Percentiles rank a stretch among this genome's conserved stretches.
phyloP scores from a whole-genome alignment of 1,140 invertebrate genomes.

The Hirudo medicinalis region DNA sequence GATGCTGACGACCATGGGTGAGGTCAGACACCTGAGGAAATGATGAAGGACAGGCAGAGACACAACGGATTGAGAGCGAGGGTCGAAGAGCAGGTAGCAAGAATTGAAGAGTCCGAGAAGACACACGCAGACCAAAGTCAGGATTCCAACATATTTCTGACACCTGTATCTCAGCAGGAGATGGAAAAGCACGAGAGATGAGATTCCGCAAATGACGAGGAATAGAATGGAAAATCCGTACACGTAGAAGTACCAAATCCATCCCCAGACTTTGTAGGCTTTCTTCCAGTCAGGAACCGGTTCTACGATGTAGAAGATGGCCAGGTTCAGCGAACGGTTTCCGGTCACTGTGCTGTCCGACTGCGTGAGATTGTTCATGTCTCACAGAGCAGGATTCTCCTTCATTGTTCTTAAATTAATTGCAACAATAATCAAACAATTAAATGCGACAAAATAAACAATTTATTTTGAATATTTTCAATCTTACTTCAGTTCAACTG shows the following conservation, averaged over 20 bases:
- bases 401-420: too few species aligned
- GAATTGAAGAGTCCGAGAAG: neutral
- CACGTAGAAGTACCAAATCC: neutral
- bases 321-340: too few species aligned
- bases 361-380: too few species aligned
- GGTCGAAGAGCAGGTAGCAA: neutral
- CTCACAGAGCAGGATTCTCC: too few species aligned
- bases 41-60: neutral
- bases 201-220: neutral
- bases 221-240: conserved; percentile 1
- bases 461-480: too few species aligned
- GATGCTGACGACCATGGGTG: neutral
- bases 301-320: neutral
- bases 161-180: neutral
- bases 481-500: too few species aligned
- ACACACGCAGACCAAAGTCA: neutral
- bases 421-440: too few species aligned
- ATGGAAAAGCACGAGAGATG: neutral
- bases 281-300: neutral
- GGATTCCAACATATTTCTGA: neutral
- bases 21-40: neutral
- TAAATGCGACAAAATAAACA: too few species aligned
- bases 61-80: neutral
- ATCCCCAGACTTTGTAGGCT: conserved; percentile 5
- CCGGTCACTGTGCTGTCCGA: too few species aligned